Evolutionary conservation across 2,888 invertebrate species (phyloP).

Genomic region (Drosophila subsilvestris): DNA sequence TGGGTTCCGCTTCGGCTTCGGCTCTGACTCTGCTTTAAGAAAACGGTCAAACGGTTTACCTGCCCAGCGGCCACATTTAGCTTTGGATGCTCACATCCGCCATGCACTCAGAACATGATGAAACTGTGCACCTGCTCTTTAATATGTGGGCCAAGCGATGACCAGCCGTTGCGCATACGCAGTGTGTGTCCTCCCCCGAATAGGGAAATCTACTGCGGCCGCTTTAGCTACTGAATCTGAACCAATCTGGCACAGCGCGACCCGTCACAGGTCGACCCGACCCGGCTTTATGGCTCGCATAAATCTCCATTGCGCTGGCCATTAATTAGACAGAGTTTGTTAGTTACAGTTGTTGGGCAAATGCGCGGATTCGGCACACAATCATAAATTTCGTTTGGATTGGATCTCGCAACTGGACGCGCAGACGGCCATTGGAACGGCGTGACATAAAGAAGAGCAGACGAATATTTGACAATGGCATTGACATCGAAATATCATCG

Average conservation of each 20-base stretch:
- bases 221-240: background rate
- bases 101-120: constrained; percentile 51
- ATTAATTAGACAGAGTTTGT: constrained; percentile 55
- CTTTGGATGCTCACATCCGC: constrained; percentile 11
- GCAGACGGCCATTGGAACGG: background rate
- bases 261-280: background rate
- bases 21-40: constrained; percentile 40
- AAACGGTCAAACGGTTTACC: constrained; percentile 40
- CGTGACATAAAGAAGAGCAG: constrained; percentile 3
- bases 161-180: constrained; percentile 44
- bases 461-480: constrained; percentile 54
- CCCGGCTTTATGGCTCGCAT: constrained; percentile 40
- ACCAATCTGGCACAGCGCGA: background rate
- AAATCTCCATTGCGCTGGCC: constrained; percentile 41
- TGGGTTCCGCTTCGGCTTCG: background rate
- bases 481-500: constrained; percentile 61
- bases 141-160: constrained; percentile 17
- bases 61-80: background rate
- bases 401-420: background rate
- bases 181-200: constrained; percentile 2
- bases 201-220: constrained; percentile 2
- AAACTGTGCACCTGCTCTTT: constrained; percentile 30
- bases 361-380: constrained; percentile 1
- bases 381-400: constrained; percentile 1
- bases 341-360: constrained; percentile 60